Evolutionary conservation across 2,888 invertebrate species (phyloP), one percentile per base, ranked within the genome.

Genomic region (Lochmaea crataegi): DNA sequence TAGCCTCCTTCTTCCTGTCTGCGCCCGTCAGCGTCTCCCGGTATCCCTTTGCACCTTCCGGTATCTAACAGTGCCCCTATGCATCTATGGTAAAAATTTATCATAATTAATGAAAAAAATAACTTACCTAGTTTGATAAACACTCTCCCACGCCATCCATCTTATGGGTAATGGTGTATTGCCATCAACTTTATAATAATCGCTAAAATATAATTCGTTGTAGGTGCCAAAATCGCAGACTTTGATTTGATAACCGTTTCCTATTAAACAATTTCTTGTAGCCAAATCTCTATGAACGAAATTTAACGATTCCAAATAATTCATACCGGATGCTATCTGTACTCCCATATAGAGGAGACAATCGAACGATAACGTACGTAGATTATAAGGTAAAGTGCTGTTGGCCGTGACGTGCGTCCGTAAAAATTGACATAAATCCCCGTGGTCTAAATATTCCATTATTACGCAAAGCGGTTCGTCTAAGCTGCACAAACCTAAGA

Each of bases 261-360:
- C 96, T 73, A 97, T 92, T 74, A 97, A 88, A 84, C 95, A 95
- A 86, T 96, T 97, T 91, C 94, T 91, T 53, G 96, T 93, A 66
- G 96, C 95, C 81, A 96, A 88, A 87, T 97, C 96, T 63, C 96
- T 90, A 86, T 97, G 97, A 65, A 97, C 96, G 85, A 96, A 96
- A 87, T 95, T 94, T 78, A 96, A 89, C 64, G 94, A 92, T 88
- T 97, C 93, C 82, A 97, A 88, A 86, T 96, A 96, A 83, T 94
- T 92, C 95, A 96, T 96, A 14, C 96, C 96, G 4, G 94, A 93
- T 1, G 96, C 94, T 77, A 97, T 92, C 87, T 97, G 96, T 69
- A 92, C 91, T 61, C 94, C 94, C 87, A 96, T 91, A 87, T 93
- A 94, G 78, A 96, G 89, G 84, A 96, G 89, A 86, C 92, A 92